Evolutionary conservation across 2,888 invertebrate genomes (phyloP), one percentile per base, ranked within the genome.

Genomic region (Villa cingulata): DNA sequence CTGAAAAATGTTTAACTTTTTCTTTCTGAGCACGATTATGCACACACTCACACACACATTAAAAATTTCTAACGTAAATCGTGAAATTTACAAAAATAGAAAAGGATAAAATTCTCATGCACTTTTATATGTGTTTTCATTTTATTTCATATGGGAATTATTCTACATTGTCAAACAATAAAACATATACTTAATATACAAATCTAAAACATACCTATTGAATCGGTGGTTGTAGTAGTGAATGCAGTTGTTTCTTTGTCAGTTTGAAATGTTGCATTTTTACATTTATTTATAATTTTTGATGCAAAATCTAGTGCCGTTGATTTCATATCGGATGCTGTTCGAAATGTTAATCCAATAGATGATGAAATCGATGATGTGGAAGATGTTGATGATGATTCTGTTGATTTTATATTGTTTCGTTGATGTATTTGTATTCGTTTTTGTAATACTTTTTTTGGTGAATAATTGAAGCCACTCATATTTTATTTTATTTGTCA

Each of bases 241-340:
- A n/a, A n/a, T n/a, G n/a, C n/a, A n/a, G n/a, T n/a, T n/a, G n/a
- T n/a, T 56, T 84, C 86, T 64, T 86, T 87, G 71, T 87, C 87
- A 68, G 87, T 77, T 59, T 86, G 85, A 68, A 87, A 86, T 52
- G 86, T 87, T 45, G 87, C 86, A 67, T 86, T 86, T 72, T 86
- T 86, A 73, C 86, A 86, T 70, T 86, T 86, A 73, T 81, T 82
- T 70, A 82, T 80, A 52, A 81, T 66, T 61, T 80, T 78, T 37
- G 66, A 63, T 7, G 66, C 67, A 50, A 68, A 64, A 48, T 62
- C 65, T 55, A 67, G 54, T 12, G 66, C 66, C 7, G 66, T 64
- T 43, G 62, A 64, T 52, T 62, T 63, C 48, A 66, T 54, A 41
- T 67, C 63, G 46, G 66, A 64, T 19, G 66, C 67, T n/a, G 65